Evolutionary conservation across 2,888 invertebrate genomes (phyloP).

Genomic region (Rosalia funebris): DNA sequence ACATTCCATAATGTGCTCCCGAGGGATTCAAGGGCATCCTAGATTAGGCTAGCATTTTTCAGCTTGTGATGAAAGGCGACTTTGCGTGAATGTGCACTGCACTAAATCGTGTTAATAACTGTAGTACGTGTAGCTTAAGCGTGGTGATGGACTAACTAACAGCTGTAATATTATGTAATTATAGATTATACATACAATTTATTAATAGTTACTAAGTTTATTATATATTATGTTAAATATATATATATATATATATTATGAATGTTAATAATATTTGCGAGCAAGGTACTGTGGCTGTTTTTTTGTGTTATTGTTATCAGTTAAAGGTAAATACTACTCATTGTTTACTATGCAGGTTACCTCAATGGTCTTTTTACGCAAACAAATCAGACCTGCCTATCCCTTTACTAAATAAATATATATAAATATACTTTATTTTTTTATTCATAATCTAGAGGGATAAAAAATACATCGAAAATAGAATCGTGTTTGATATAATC

Average conservation of each 20-base stretch:
- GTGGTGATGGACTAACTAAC: constrained; percentile 65
- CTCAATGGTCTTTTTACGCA: constrained; percentile 46
- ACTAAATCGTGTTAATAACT: constrained; percentile 38
- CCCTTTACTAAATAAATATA: constrained; percentile 7
- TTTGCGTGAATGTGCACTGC: constrained; percentile 35
- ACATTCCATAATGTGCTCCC: constrained; percentile 66
- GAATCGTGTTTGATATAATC: constrained; percentile 13
- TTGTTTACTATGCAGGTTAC: constrained; percentile 58
- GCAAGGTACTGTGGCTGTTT: constrained; percentile 61
- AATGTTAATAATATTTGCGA: constrained; percentile 47
- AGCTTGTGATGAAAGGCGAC: constrained; percentile 34
- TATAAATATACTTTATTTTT: constrained; percentile 34
- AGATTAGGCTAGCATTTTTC: constrained; percentile 54
- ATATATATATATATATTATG: constrained; percentile 48
- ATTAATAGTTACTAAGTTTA: constrained; percentile 56
- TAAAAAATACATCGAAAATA: constrained; percentile 31
- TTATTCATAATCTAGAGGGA: constrained; percentile 15
- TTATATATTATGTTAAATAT: constrained; percentile 54
- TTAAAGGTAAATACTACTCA: constrained; percentile 51
- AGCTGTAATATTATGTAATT: constrained; percentile 62
- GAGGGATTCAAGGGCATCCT: constrained; percentile 67
- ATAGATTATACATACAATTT: constrained; percentile 52
- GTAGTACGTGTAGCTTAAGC: constrained; percentile 58
- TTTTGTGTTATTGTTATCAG: constrained; percentile 53
- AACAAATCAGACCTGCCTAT: constrained; percentile 35